phyloP scores from a whole-genome alignment of 2,888 invertebrate species.

The Dicyrtoma fusca region DNA sequence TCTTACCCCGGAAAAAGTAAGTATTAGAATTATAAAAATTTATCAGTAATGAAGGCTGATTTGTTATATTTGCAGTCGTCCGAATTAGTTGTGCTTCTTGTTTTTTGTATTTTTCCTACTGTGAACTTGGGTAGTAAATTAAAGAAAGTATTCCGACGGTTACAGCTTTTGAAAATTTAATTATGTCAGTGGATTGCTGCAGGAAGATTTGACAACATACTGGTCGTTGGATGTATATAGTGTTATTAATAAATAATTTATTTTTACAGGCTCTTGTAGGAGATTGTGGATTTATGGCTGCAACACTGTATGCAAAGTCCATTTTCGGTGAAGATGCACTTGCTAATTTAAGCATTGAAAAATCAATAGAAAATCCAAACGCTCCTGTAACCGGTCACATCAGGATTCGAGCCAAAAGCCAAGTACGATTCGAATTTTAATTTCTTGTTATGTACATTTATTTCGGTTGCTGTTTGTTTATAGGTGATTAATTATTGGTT shows the following conservation, averaged over 20 bases:
- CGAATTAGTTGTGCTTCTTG: too few relatives aligned
- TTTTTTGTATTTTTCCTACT: constrained; percentile 13
- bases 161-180: too few relatives aligned
- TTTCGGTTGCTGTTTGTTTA: too few relatives aligned
- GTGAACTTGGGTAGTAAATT: not conserved
- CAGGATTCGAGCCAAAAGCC: constrained; percentile 96
- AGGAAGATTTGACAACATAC: too few relatives aligned
- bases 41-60: too few relatives aligned
- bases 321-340: constrained; percentile 98
- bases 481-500: too few relatives aligned
- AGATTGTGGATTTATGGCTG: constrained; percentile 99
- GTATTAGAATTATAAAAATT: too few relatives aligned
- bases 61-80: too few relatives aligned
- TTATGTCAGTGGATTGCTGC: too few relatives aligned
- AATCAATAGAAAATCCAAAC: constrained; percentile 81
- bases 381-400: constrained; percentile 96
- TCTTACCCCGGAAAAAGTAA: constrained; percentile 90
- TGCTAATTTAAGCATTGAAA: constrained; percentile 98
- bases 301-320: constrained; percentile 97
- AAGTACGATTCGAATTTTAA: constrained; percentile 68
- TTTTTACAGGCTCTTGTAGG: constrained; percentile 78
- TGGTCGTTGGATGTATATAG: too few relatives aligned
- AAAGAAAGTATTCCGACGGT: too few relatives aligned
- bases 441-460: too few relatives aligned
- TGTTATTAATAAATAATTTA: constrained; percentile 1